phyloP scores from a whole-genome alignment of 2,888 invertebrate species.

The Calameuta filiformis region DNA sequence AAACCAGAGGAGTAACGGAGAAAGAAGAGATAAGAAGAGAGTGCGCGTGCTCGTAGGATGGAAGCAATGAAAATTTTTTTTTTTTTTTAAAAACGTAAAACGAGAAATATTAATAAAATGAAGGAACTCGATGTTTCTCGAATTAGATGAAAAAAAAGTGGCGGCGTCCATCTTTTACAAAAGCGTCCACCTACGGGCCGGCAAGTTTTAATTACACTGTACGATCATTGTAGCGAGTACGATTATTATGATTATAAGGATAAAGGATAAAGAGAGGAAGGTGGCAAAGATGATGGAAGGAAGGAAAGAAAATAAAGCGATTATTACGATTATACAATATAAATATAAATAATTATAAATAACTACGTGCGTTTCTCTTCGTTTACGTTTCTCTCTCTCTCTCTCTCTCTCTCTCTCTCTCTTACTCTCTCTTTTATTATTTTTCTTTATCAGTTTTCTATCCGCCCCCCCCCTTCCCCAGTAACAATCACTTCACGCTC shows the following conservation, averaged over 20 bases:
- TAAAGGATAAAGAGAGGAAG: neutral
- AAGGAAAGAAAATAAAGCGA: conserved; percentile 1
- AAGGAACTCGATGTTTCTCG: neutral
- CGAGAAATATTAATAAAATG: conserved; percentile 8
- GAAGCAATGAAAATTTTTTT: neutral
- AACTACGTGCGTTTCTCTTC: conserved; percentile 23
- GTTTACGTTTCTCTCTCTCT: conserved; percentile 35
- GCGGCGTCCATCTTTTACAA: neutral
- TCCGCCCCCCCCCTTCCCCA: neutral
- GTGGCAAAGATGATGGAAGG: neutral
- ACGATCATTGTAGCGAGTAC: conserved; percentile 51
- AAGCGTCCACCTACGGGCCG: neutral
- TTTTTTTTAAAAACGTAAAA: conserved; percentile 23
- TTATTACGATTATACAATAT: conserved; percentile 53
- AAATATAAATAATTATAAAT: conserved; percentile 54
- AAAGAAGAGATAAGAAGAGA: conserved; percentile 22
- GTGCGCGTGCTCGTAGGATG: conserved; percentile 7
- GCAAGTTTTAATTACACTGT: conserved; percentile 36
- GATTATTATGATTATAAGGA: conserved; percentile 39
- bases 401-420: conserved; percentile 39
- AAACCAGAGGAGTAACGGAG: conserved; percentile 15
- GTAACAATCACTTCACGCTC: neutral
- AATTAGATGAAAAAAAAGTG: neutral
- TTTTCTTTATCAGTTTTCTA: conserved; percentile 26
- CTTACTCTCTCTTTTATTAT: conserved; percentile 41